These are phyloP conservation scores for Condylostylus longicornis DNA, from an alignment of 1,140 invertebrate species.

Conservation along the genomic window DNA sequence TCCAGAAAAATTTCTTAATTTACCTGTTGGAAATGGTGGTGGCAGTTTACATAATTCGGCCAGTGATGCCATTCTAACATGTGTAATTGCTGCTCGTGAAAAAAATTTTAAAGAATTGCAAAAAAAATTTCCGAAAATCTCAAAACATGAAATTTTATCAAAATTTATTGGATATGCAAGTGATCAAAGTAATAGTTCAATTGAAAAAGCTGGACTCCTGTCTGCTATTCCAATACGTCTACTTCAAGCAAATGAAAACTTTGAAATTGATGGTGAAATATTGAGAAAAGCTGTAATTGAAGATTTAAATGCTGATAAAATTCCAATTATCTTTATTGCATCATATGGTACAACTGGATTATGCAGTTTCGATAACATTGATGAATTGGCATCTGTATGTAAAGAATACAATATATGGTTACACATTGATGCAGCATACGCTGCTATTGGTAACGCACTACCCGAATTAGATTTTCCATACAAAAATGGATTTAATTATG, in stretches of 20 bases:
- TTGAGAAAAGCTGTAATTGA: conserved; percentile 57
- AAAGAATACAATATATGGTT: conserved; percentile 63
- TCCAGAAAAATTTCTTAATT: conserved; percentile 68
- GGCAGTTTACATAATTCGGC: conserved; percentile 87
- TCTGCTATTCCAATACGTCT: conserved; percentile 68
- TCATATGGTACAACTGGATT: conserved; percentile 86
- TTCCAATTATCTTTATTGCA: conserved; percentile 67
- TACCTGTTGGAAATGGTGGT: conserved; percentile 60
- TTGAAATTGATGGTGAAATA: conserved; percentile 54
- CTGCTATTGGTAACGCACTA: conserved; percentile 74
- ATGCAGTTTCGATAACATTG: conserved; percentile 79
- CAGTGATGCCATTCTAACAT: conserved; percentile 77
- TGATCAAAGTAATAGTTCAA: conserved; percentile 80
- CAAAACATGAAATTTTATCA: conserved; percentile 46
- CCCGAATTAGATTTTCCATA: conserved; percentile 72
- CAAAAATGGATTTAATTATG: conserved; percentile 64
- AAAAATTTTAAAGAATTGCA: conserved; percentile 45
- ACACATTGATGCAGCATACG: conserved; percentile 82
- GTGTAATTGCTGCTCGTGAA: conserved; percentile 65
- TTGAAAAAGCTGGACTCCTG: conserved; percentile 73
- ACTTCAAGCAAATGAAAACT: conserved; percentile 57
- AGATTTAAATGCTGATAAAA: conserved; percentile 51
- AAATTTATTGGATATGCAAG: conserved; percentile 79
- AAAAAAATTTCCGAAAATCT: conserved; percentile 40
- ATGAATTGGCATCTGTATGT: conserved; percentile 69